These are phyloP conservation scores for Anoplopoma fimbria DNA, from an alignment of 2,113 vertebrate genomes.

Conservation along the genomic window DNA sequence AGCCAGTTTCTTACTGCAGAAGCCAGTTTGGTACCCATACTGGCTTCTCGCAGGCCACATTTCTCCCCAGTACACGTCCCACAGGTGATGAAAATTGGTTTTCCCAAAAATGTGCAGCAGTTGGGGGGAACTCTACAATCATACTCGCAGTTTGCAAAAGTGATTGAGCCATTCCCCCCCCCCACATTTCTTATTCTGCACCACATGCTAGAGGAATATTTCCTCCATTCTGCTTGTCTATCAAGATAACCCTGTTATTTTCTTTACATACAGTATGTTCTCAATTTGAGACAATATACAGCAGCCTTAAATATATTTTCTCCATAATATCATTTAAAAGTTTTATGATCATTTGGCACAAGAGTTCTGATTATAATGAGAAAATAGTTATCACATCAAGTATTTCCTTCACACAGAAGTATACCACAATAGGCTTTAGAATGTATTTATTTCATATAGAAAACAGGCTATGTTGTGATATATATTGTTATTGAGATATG, in stretches of 20 bases:
- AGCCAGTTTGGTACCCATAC: neutral
- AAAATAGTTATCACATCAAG: neutral
- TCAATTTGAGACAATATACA: neutral
- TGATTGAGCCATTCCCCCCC: neutral
- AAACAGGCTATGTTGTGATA: neutral
- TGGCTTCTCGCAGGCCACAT: neutral
- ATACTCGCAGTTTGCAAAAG: neutral
- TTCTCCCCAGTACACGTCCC: neutral
- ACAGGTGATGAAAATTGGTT: constrained; percentile 16
- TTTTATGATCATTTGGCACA: neutral
- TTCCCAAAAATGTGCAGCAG: constrained; percentile 25
- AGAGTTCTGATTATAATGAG: neutral
- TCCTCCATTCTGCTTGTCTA: too few species aligned
- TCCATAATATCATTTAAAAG: neutral
- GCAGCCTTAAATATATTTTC: neutral
- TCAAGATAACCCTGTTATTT: neutral
- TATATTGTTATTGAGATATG: too few species aligned
- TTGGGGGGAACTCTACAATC: constrained; percentile 8
- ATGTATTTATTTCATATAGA: neutral
- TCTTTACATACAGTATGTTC: neutral
- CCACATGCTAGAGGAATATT: neutral
- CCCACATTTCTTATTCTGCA: neutral
- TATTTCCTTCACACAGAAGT: too few species aligned
- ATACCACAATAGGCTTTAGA: neutral
- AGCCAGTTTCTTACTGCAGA: neutral